Base-by-base conservation (phyloP, 1,140 invertebrate genomes). In the Diplogasteroides magnus region DNA sequence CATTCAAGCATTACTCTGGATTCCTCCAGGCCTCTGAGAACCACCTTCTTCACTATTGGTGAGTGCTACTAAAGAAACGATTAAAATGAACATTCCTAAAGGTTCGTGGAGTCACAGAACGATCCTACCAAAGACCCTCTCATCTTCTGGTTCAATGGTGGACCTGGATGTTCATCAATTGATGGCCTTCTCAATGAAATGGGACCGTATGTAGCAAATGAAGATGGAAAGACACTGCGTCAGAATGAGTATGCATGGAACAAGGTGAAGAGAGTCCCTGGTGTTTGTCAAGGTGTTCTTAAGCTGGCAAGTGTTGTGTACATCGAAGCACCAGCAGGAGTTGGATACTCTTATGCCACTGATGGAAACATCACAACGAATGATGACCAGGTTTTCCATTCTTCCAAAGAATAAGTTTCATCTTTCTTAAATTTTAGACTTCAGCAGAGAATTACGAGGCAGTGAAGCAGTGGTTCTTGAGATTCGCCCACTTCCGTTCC, bases 251-350 rank as follows among this genome's bases (percentile, higher is more conserved):
- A 83, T 76, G 78, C 84, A 61, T 87, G 87, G 86, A 87, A 87
- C 73, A 82, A 76, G 64, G 84, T 84, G 74, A 71, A 37, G n/a
- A n/a, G n/a, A 57, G 19, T 68, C 19, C 15, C 13, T 69, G 23
- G 23, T 26, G 76, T 71, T 56, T 91, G n/a, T n/a, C n/a, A n/a
- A n/a, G n/a, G n/a, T n/a, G n/a, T n/a, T n/a, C n/a, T 48, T 48
- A 6, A 48, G 87, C 89, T 90, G 70, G 90, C 91, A 55, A 93
- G 91, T 81, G 91, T 95, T 28, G 70, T 88, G 15, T 88, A 85
- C 76, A 76, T 88, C 37, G 87, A 88, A 75, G 82, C 87, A 2
- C 87, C 87, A 63, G 86, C 85, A 28, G 86, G 87, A 70, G 87
- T 88, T 61, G 87, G 87, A 1, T 88, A 83, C 71, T 87, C 87